A percentile compares a stretch with the other conserved stretches of the same genome.
Evolutionary conservation across 2,888 invertebrate genomes (phyloP).

Genomic region (Acanthacorydalis orientalis): DNA sequence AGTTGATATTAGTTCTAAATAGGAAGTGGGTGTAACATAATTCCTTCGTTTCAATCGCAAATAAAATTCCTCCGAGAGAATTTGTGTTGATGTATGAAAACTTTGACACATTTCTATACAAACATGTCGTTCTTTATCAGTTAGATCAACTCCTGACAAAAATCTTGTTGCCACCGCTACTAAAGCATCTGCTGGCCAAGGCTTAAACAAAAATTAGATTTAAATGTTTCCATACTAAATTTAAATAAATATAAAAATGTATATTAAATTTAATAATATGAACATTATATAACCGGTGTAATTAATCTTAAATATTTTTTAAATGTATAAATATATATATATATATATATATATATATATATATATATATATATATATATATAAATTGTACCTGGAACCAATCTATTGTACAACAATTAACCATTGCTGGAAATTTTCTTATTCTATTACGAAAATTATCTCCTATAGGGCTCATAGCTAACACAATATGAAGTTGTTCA

Average conservation of each 20-base stretch:
- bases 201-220: slow-evolving; percentile 25
- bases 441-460: slow-evolving; percentile 66
- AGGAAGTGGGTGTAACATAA: slow-evolving; percentile 88
- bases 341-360: neutral
- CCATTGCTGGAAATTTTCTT: slow-evolving; percentile 80
- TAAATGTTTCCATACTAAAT: too few species aligned
- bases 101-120: slow-evolving; percentile 80
- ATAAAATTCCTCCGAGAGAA: slow-evolving; percentile 46
- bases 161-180: slow-evolving; percentile 75
- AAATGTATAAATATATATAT: too few species aligned
- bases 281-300: too few species aligned
- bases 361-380: neutral
- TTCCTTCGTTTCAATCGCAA: slow-evolving; percentile 54
- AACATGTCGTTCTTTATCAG: slow-evolving; percentile 51
- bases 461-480: slow-evolving; percentile 85
- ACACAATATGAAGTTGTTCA: slow-evolving; percentile 77
- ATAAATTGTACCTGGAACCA: slow-evolving; percentile 60
- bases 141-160: slow-evolving; percentile 61
- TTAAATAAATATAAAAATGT: too few species aligned
- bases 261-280: neutral
- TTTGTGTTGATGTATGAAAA: slow-evolving; percentile 73
- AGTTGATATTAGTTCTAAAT: slow-evolving; percentile 78
- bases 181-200: slow-evolving; percentile 89
- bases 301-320: neutral
- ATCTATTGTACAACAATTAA: slow-evolving; percentile 91